Conservation (phyloP, 2,113 vertebrate genomes). For the Poeciliopsis retropinna region DNA sequence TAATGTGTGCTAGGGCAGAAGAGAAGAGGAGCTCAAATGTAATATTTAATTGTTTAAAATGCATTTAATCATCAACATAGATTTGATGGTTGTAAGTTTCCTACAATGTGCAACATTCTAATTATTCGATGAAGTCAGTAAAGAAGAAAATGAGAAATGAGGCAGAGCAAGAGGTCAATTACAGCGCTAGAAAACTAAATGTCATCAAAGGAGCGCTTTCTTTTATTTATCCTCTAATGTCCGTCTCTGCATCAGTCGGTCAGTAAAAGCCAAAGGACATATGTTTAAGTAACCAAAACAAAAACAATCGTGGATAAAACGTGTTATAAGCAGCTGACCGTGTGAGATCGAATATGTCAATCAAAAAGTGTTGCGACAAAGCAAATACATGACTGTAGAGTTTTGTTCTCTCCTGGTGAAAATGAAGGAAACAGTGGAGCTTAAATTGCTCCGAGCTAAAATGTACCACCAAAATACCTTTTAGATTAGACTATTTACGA, state of each 20-base stretch:
- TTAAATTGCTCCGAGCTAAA: neutral
- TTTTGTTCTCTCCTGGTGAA: neutral
- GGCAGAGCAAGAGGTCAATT: constrained; percentile 38
- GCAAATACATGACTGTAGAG: neutral
- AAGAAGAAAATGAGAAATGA: constrained; percentile 13
- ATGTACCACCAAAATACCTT: neutral
- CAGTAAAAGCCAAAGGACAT: neutral
- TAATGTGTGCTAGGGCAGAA: neutral
- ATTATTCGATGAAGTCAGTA: constrained; percentile 2
- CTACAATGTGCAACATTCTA: neutral
- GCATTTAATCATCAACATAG: neutral
- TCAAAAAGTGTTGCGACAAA: neutral
- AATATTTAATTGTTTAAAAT: neutral
- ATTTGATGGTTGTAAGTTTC: neutral
- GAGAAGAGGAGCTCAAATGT: neutral
- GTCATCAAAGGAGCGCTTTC: constrained; percentile 40
- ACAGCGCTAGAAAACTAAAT: constrained; percentile 56
- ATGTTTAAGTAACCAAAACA: neutral
- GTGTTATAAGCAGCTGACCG: neutral
- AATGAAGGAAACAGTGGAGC: neutral
- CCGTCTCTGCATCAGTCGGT: constrained; percentile 1
- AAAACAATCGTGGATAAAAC: neutral
- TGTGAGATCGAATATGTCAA: neutral
- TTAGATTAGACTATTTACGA: neutral
- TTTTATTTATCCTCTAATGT: constrained; percentile 28